Conservation (phyloP, 2,113 vertebrate genomes). For the Puffinus mauretanicus region DNA sequence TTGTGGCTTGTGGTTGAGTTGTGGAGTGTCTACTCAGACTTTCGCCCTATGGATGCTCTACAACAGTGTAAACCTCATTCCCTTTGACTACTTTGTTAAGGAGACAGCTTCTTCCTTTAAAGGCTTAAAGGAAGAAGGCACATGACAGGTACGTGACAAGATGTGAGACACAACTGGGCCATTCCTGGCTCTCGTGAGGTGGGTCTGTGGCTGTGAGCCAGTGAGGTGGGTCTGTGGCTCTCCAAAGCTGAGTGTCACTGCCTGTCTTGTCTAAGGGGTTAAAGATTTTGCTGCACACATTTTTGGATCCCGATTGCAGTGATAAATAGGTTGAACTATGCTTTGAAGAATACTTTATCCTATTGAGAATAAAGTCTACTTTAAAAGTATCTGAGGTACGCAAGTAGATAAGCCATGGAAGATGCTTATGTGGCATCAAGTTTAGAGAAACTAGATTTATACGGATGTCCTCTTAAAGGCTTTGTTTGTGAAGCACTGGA, state of each 20-base stretch:
- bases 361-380: neutral
- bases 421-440: neutral
- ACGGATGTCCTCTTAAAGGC: neutral
- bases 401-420: neutral
- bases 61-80: accelerated
- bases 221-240: neutral
- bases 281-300: neutral
- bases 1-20: neutral
- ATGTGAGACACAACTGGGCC: neutral
- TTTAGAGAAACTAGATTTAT: neutral
- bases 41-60: neutral
- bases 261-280: neutral
- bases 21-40: neutral
- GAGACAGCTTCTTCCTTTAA: neutral
- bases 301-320: neutral
- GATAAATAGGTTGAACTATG: neutral
- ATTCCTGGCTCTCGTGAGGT: neutral
- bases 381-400: neutral
- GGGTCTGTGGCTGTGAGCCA: neutral
- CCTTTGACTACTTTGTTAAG: neutral
- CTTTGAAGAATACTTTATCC: neutral
- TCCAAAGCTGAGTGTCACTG: neutral
- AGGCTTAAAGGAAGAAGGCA: neutral
- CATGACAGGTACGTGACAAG: accelerated
- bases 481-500: neutral